phyloP scores from a whole-genome alignment of 2,113 vertebrate genomes.

The Alethe diademata region DNA sequence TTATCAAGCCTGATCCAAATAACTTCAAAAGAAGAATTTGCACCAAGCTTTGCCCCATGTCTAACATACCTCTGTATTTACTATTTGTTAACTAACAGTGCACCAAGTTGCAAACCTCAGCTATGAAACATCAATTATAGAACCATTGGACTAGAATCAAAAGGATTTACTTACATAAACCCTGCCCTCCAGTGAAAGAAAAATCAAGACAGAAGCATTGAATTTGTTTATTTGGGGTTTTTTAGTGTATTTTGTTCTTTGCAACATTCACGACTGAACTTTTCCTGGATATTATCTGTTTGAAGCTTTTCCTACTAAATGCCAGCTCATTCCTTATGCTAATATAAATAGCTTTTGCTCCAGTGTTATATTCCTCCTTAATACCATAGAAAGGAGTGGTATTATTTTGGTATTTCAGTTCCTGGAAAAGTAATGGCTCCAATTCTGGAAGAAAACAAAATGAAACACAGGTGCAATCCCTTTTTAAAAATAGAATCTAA shows the following conservation, averaged over 20 bases:
- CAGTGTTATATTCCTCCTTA: neutral
- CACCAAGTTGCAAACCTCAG: neutral
- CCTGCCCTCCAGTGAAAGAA: neutral
- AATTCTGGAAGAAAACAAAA: neutral
- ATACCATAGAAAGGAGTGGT: neutral
- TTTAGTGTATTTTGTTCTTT: neutral
- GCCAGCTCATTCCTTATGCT: neutral
- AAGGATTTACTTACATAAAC: neutral
- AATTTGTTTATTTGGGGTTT: neutral
- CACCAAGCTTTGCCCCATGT: neutral
- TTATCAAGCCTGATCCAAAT: neutral
- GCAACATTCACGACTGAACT: neutral
- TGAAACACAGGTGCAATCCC: neutral
- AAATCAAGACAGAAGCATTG: neutral
- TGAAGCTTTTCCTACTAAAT: neutral
- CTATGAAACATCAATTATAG: neutral
- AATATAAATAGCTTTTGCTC: neutral
- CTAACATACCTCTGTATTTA: neutral
- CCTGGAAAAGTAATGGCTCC: neutral
- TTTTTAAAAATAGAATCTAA: neutral
- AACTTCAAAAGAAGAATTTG: neutral
- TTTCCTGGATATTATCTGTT: neutral
- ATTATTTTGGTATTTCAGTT: conserved; percentile 10
- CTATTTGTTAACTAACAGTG: neutral
- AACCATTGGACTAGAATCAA: neutral